Conservation (phyloP, 1,140 invertebrate species). For the Drosophila subobscura region DNA sequence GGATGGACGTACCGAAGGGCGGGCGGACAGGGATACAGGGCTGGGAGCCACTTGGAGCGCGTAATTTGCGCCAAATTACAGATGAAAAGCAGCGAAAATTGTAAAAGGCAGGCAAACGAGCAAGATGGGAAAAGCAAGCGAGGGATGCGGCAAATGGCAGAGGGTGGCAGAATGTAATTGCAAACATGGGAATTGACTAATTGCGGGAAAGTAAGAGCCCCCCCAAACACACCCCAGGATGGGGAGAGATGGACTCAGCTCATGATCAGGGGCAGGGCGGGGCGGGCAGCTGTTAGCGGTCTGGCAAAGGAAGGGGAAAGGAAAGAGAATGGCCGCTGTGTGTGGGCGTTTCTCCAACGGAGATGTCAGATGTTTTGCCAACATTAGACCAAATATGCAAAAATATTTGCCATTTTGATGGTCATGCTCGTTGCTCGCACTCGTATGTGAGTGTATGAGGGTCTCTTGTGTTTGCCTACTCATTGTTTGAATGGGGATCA, state of each 20-base stretch:
- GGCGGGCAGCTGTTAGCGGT: not conserved
- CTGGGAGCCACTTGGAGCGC: slow-evolving; percentile 47
- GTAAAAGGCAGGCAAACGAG: slow-evolving; percentile 47
- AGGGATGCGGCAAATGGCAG: slow-evolving; percentile 20
- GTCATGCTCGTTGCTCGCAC: no score
- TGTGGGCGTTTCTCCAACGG: slow-evolving; percentile 31
- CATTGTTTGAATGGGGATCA: slow-evolving; percentile 17
- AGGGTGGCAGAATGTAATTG: slow-evolving; percentile 38
- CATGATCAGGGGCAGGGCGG: not conserved
- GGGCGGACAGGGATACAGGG: slow-evolving; percentile 5
- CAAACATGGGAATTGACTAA: slow-evolving; percentile 69
- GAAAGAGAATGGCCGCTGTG: slow-evolving; percentile 2
- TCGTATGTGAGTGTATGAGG: not conserved
- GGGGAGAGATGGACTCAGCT: no score
- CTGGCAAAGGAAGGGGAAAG: slow-evolving; percentile 1
- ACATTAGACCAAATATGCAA: slow-evolving; percentile 54
- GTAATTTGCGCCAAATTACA: slow-evolving; percentile 69
- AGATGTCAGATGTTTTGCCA: slow-evolving; percentile 64
- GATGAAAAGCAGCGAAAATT: slow-evolving; percentile 60
- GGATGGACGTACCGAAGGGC: not conserved
- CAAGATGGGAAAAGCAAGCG: slow-evolving; percentile 1
- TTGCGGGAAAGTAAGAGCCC: slow-evolving; percentile 52
- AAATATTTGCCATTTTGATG: slow-evolving; percentile 47
- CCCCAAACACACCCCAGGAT: not conserved
- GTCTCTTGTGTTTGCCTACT: not conserved